These are phyloP conservation scores for Bombylius major DNA, from an alignment of 2,888 invertebrate species.

Conservation along the genomic window DNA sequence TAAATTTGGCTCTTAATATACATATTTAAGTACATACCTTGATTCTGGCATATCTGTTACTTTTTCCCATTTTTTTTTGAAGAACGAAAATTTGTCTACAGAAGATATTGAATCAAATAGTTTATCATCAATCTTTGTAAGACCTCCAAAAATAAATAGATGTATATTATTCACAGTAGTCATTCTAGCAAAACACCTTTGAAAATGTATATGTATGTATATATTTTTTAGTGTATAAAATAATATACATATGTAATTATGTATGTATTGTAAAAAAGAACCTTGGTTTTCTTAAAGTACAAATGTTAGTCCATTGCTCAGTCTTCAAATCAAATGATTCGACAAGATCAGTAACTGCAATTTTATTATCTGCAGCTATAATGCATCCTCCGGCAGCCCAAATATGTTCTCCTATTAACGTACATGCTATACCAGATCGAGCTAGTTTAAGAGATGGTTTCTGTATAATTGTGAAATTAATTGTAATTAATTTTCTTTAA, in stretches of 20 bases:
- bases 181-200: slow-evolving; percentile 38
- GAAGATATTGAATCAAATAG: slow-evolving; percentile 19
- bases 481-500: too few relatives aligned
- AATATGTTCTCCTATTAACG: slow-evolving; percentile 34
- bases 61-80: slow-evolving; percentile 18
- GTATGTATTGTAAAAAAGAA: neutral
- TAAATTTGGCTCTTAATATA: too few relatives aligned
- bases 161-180: slow-evolving; percentile 43
- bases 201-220: neutral
- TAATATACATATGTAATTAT: too few relatives aligned
- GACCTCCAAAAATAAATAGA: slow-evolving; percentile 55
- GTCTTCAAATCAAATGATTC: slow-evolving; percentile 51
- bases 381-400: slow-evolving; percentile 65
- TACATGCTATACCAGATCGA: slow-evolving; percentile 20
- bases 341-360: slow-evolving; percentile 41
- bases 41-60: slow-evolving; percentile 15
- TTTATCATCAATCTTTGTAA: slow-evolving; percentile 28
- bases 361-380: slow-evolving; percentile 41
- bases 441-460: slow-evolving; percentile 20
- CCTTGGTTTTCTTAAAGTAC: slow-evolving; percentile 7
- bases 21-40: slow-evolving; percentile 2
- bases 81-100: slow-evolving; percentile 18
- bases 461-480: slow-evolving; percentile 9
- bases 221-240: too few relatives aligned
- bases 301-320: slow-evolving; percentile 32